Evolutionary conservation across 2,888 invertebrate genomes (phyloP).

Genomic region (Pheosia tremula): DNA sequence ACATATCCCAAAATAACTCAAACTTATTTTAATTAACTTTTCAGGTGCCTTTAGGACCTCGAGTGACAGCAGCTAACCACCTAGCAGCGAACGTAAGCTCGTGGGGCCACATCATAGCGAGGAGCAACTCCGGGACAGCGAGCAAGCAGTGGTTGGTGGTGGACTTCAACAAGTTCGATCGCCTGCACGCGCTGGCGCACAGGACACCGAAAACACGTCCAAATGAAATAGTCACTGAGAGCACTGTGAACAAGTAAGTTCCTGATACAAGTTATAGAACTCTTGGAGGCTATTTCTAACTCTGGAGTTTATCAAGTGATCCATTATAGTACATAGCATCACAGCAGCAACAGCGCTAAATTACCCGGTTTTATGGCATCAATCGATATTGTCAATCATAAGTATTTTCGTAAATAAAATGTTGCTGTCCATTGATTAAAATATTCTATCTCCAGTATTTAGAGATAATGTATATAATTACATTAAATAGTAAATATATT

Average conservation of each 20-base stretch:
- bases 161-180: constrained; percentile 86
- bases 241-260: constrained; percentile 64
- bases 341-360: too few relatives aligned
- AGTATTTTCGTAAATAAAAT: too few relatives aligned
- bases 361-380: too few relatives aligned
- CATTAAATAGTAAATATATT: background rate
- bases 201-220: constrained; percentile 24
- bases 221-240: constrained; percentile 62
- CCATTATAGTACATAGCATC: too few relatives aligned
- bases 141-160: constrained; percentile 95
- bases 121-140: constrained; percentile 91
- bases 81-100: constrained; percentile 88
- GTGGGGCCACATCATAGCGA: constrained; percentile 89
- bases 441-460: too few relatives aligned
- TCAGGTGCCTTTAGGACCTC: constrained; percentile 88
- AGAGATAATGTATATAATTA: background rate
- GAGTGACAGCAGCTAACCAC: constrained; percentile 93
- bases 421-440: too few relatives aligned
- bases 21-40: constrained; percentile 13
- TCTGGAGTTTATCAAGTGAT: too few relatives aligned
- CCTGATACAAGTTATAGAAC: background rate
- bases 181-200: constrained; percentile 42
- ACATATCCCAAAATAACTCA: too few relatives aligned
- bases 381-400: too few relatives aligned
- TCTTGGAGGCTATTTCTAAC: too few relatives aligned